These are phyloP conservation scores for Parauchenoglanis punctatus DNA, from an alignment of 2,797 vertebrate genomes.

Conservation along the genomic window DNA sequence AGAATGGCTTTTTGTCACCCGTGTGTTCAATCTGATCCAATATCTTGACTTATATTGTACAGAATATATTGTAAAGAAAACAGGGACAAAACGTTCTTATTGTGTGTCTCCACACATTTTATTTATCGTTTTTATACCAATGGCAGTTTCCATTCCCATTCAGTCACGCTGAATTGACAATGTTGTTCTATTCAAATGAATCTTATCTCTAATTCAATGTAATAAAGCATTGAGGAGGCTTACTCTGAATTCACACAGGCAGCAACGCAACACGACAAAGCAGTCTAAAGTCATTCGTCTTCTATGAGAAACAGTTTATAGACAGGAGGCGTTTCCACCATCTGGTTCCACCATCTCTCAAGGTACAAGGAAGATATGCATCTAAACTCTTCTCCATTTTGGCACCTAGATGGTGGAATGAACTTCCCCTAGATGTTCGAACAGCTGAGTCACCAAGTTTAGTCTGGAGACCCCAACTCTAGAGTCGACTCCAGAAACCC, in stretches of 20 bases:
- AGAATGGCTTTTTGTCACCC: constrained; percentile 37
- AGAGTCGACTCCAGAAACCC: background rate
- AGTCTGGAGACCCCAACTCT: background rate
- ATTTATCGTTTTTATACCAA: background rate
- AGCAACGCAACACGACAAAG: background rate
- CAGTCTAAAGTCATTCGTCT: background rate
- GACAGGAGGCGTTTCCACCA: background rate
- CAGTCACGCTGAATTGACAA: background rate
- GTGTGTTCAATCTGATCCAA: constrained; percentile 19
- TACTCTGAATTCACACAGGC: background rate
- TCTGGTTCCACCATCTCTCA: no score
- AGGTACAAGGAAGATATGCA: no score
- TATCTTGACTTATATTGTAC: background rate
- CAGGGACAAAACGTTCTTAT: background rate
- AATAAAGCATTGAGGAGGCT: background rate
- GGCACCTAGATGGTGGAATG: no score
- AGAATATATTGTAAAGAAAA: constrained; percentile 12
- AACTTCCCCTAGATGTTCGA: no score
- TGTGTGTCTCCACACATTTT: background rate
- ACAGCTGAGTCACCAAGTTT: no score
- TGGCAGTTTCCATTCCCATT: background rate
- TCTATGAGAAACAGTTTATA: background rate
- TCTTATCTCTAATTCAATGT: background rate
- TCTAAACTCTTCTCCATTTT: no score
- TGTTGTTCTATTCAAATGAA: background rate